Evolutionary conservation across 2,797 vertebrate genomes (phyloP).

Genomic region (Acridotheres tristis): DNA sequence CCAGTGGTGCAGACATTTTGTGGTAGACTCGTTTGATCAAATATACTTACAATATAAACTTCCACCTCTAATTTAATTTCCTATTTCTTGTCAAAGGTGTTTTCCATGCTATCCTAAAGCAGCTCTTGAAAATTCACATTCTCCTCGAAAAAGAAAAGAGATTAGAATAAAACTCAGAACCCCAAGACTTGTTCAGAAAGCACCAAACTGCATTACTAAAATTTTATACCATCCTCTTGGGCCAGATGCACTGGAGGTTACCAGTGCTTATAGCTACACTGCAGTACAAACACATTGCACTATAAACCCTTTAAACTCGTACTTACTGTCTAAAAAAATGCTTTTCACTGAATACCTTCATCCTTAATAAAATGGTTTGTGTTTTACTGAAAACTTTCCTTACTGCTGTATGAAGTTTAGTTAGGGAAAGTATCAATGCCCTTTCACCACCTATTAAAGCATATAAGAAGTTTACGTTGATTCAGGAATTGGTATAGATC

Average conservation of each 20-base stretch:
- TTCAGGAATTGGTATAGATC: not conserved
- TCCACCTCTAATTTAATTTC: not conserved
- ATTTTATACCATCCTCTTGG: not conserved
- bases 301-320: not conserved
- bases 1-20: not conserved
- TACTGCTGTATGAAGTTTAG: not conserved
- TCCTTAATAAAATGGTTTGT: not conserved
- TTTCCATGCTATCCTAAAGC: not conserved
- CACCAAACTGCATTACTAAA: not conserved
- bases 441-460: not conserved
- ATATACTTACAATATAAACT: not conserved
- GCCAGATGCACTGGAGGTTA: not conserved
- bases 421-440: not conserved
- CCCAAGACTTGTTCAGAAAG: not conserved
- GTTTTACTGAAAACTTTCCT: not conserved
- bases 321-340: not conserved
- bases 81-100: not conserved
- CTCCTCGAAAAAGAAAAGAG: not conserved
- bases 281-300: not conserved
- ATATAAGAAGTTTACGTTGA: not conserved
- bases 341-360: not conserved
- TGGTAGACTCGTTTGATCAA: not conserved
- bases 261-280: not conserved
- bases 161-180: not conserved
- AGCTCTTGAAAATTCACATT: not conserved